Evolutionary conservation across 1,140 invertebrate species (phyloP).

Genomic region (Cyphomyrmex costatus): DNA sequence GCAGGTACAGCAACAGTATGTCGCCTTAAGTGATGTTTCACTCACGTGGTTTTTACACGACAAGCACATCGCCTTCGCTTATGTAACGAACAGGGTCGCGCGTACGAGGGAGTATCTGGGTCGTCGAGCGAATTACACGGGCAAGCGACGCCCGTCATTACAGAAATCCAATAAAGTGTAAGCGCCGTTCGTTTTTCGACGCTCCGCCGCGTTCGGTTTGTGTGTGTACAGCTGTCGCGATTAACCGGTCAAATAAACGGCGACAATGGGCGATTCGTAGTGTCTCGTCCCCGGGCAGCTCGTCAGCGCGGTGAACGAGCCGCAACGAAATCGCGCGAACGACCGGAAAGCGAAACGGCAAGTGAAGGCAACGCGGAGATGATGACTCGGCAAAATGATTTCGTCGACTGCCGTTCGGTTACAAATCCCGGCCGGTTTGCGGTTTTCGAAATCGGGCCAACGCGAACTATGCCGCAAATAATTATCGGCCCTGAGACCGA

Average conservation of each 20-base stretch:
- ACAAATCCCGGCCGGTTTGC: conserved; percentile 65
- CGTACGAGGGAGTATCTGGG: conserved; percentile 49
- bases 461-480: conserved; percentile 76
- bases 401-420: conserved; percentile 51
- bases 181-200: conserved; percentile 63
- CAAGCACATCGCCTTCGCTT: conserved; percentile 58
- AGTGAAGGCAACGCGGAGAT: conserved; percentile 63
- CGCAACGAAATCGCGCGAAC: conserved; percentile 43
- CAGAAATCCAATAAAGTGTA: conserved; percentile 66
- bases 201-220: conserved; percentile 32
- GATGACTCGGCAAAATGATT: conserved; percentile 66
- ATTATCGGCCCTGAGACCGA: conserved; percentile 64
- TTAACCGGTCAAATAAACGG: conserved; percentile 61
- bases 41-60: conserved; percentile 63
- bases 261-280: conserved; percentile 58
- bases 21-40: conserved; percentile 62
- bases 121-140: conserved; percentile 61
- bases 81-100: conserved; percentile 58
- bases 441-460: conserved; percentile 69
- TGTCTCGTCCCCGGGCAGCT: conserved; percentile 31
- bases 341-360: conserved; percentile 46
- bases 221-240: conserved; percentile 21
- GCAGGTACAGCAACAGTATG: conserved; percentile 40
- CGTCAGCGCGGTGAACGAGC: conserved; percentile 33
- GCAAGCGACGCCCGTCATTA: conserved; percentile 57